A percentile compares a stretch with the other conserved stretches of the same genome.
These are phyloP conservation scores for Chesias legatella DNA, from an alignment of 2,888 invertebrate genomes.

Conservation along the genomic window DNA sequence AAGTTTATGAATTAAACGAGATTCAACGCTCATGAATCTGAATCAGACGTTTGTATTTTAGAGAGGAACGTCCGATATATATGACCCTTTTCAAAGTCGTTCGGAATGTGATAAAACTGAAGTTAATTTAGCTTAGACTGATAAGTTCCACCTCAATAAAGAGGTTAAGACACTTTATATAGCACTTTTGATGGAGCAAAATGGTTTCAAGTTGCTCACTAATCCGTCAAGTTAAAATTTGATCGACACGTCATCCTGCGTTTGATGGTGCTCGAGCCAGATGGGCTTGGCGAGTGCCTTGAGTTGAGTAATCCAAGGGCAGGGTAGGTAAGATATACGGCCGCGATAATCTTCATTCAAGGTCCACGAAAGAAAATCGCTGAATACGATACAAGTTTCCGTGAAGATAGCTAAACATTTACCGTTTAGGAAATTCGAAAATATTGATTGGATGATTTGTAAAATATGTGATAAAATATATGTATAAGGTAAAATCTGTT, in stretches of 20 bases:
- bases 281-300: constrained; percentile 40
- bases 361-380: constrained; percentile 51
- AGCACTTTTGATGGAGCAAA: neutral
- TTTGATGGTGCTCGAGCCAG: constrained; percentile 39
- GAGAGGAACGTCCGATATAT: constrained; percentile 35
- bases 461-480: too few species aligned
- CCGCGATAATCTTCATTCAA: constrained; percentile 58
- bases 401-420: constrained; percentile 17
- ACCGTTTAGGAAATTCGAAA: constrained; percentile 5
- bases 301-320: constrained; percentile 46
- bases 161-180: too few species aligned
- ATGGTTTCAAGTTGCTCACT: constrained; percentile 6
- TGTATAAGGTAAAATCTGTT: too few species aligned
- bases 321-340: constrained; percentile 49
- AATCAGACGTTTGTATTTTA: constrained; percentile 45
- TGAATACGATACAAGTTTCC: constrained; percentile 45
- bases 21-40: constrained; percentile 48
- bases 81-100: constrained; percentile 52
- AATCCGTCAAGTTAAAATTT: constrained; percentile 25
- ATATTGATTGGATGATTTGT: neutral
- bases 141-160: constrained; percentile 4
- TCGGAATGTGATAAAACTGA: constrained; percentile 30
- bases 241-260: constrained; percentile 37
- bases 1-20: constrained; percentile 35
- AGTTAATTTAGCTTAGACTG: constrained; percentile 13